Percentiles rank a stretch among this genome's conserved stretches.
Evolutionary conservation across 2,113 vertebrate genomes (phyloP).

Genomic region (Platanista minor): DNA sequence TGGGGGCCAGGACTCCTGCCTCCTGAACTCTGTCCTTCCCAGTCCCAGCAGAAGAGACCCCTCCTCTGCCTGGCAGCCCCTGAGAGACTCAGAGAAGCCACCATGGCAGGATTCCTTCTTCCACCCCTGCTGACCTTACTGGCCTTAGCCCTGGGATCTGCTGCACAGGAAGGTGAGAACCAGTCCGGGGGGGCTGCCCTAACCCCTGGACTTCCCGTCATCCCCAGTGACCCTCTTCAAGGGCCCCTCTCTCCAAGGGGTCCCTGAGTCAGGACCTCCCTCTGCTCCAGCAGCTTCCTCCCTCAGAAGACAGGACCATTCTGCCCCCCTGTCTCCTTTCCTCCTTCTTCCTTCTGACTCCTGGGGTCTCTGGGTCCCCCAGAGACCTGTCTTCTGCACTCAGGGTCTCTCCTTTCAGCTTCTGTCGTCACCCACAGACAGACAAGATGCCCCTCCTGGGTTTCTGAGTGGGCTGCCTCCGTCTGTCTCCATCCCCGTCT

Average conservation of each 20-base stretch:
- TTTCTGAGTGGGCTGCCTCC: rapidly evolving
- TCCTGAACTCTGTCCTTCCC: not conserved
- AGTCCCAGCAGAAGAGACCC: not conserved
- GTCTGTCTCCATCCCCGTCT: no score
- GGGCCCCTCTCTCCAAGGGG: no score
- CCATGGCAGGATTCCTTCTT: not conserved
- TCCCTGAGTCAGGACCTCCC: not conserved
- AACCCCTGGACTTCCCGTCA: not conserved
- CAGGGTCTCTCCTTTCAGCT: not conserved
- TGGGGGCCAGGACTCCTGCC: not conserved
- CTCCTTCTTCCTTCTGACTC: not conserved
- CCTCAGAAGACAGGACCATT: no score
- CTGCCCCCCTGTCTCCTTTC: no score
- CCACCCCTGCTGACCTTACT: not conserved
- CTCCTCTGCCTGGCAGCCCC: not conserved
- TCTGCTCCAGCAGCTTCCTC: not conserved
- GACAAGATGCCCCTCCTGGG: not conserved
- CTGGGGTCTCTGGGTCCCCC: not conserved
- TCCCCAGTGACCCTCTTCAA: not conserved
- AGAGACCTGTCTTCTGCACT: not conserved
- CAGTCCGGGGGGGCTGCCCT: not conserved
- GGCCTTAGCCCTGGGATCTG: not conserved
- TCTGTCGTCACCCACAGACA: not conserved
- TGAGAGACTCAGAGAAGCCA: not conserved
- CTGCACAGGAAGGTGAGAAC: not conserved